Percentiles rank a stretch among this genome's conserved stretches.
Evolutionary conservation across 2,888 invertebrate genomes (phyloP).

Genomic region (Himalopsyche kuldschensis): DNA sequence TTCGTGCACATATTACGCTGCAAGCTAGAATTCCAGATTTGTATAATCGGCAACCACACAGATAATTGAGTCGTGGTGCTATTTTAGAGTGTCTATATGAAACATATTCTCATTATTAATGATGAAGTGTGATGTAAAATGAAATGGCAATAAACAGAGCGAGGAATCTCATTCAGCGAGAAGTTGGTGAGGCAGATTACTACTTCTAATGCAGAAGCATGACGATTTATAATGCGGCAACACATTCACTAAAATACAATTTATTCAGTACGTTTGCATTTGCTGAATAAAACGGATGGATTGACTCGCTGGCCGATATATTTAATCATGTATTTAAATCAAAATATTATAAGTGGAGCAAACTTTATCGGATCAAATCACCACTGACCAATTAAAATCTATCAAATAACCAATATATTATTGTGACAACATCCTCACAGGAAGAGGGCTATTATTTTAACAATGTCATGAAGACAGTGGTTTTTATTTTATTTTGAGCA

Average conservation of each 20-base stretch:
- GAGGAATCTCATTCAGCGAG: background rate
- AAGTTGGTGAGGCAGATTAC: background rate
- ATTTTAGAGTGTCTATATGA: background rate
- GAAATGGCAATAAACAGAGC: background rate
- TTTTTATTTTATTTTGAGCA: too few relatives aligned
- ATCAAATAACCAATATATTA: too few relatives aligned
- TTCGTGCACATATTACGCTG: background rate
- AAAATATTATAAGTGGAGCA: too few relatives aligned
- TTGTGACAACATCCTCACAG: too few relatives aligned
- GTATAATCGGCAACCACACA: background rate
- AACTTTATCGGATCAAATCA: too few relatives aligned
- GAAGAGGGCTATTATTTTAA: too few relatives aligned
- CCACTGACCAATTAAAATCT: too few relatives aligned
- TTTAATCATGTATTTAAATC: too few relatives aligned
- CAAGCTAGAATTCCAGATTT: background rate
- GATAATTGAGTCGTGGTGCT: background rate
- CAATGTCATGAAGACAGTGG: too few relatives aligned
- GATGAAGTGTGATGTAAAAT: background rate
- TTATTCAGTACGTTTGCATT: background rate
- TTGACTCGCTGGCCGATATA: too few relatives aligned
- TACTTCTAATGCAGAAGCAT: background rate
- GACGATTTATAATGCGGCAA: background rate
- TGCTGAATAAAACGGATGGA: background rate
- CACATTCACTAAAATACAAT: background rate
- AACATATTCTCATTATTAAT: background rate